These are phyloP conservation scores for Limnephilus marmoratus DNA, from an alignment of 2,888 invertebrate species.

Conservation along the genomic window DNA sequence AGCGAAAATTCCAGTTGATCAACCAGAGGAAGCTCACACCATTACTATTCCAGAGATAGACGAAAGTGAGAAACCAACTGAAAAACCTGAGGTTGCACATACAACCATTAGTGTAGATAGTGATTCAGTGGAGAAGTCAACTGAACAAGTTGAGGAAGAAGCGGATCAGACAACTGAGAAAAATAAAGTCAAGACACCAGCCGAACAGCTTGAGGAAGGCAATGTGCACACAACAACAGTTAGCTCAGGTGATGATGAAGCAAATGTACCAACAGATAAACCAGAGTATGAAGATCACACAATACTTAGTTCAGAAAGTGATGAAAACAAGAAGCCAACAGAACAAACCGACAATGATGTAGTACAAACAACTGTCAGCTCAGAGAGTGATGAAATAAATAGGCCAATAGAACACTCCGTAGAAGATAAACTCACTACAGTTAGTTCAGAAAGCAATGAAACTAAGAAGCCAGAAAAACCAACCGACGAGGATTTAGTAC, in stretches of 20 bases:
- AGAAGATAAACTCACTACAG: neutral
- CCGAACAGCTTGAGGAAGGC: constrained; percentile 13
- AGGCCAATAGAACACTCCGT: neutral
- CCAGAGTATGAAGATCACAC: constrained; percentile 26
- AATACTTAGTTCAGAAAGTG: constrained; percentile 10
- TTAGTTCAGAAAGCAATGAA: constrained; percentile 29
- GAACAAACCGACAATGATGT: neutral
- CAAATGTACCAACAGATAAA: constrained; percentile 48
- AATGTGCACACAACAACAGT: constrained; percentile 23
- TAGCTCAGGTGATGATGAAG: constrained; percentile 8
- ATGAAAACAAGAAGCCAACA: constrained; percentile 22
- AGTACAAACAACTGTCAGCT: constrained; percentile 42
- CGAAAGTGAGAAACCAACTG: constrained; percentile 49
- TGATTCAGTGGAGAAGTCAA: constrained; percentile 42
- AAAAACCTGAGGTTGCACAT: constrained; percentile 37
- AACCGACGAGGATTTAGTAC: neutral
- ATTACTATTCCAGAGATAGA: neutral
- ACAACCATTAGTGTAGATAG: constrained; percentile 31
- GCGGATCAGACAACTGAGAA: constrained; percentile 35
- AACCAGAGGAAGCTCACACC: neutral
- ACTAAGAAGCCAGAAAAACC: constrained; percentile 16
- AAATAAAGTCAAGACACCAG: neutral
- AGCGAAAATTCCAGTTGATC: constrained; percentile 16
- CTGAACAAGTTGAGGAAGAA: constrained; percentile 61
- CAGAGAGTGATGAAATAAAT: constrained; percentile 20